phyloP scores from a whole-genome alignment of 2,888 invertebrate genomes.

The Drosophila tanythrix region DNA sequence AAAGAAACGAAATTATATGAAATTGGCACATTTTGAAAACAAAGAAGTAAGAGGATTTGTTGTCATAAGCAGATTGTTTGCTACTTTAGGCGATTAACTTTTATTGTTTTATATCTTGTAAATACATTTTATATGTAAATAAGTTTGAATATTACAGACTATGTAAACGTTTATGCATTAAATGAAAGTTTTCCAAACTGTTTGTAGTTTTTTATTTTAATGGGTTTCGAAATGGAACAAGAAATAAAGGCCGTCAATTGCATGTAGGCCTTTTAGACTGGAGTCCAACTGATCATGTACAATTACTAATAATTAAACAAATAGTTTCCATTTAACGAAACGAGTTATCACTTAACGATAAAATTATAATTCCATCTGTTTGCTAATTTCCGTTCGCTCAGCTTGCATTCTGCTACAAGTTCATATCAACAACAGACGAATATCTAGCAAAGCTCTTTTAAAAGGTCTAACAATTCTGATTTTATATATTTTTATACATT shows the following conservation, averaged over 20 bases:
- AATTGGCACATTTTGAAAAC: conserved; percentile 42
- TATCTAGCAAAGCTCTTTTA: background rate
- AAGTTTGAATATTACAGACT: conserved; percentile 62
- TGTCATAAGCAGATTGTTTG: conserved; percentile 72
- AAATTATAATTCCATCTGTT: background rate
- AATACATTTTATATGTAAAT: conserved; percentile 76
- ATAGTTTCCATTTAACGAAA: background rate
- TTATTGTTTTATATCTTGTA: conserved; percentile 69
- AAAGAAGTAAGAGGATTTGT: conserved; percentile 48
- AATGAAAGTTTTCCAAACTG: conserved; percentile 37
- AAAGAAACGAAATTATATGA: conserved; percentile 28
- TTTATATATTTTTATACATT: background rate
- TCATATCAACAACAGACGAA: background rate
- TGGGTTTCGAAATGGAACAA: background rate
- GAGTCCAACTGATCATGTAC: background rate
- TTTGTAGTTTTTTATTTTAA: conserved; percentile 9
- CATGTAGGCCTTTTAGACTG: background rate
- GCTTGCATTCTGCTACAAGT: background rate
- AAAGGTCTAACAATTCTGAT: background rate
- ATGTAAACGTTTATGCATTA: conserved; percentile 59
- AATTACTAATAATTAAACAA: background rate
- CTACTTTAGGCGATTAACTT: conserved; percentile 69
- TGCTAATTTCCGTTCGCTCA: background rate
- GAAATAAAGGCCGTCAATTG: background rate
- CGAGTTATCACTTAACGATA: background rate